Evolutionary conservation across 2,888 invertebrate genomes (phyloP).

Genomic region (Lepidonotus clava): DNA sequence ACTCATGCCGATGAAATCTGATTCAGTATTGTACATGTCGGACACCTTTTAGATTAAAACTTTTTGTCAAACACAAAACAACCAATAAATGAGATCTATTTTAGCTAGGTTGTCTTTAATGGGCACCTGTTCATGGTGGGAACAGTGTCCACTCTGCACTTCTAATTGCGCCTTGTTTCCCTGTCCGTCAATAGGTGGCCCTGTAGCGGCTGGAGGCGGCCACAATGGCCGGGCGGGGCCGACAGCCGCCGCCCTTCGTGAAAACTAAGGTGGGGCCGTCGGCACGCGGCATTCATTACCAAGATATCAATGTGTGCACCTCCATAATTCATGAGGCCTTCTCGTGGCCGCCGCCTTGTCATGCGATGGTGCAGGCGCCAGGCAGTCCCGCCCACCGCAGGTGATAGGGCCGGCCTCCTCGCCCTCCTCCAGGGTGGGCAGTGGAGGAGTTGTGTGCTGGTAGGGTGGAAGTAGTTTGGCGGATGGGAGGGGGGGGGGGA

Average conservation of each 20-base stretch:
- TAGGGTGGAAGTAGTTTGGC: too few relatives aligned
- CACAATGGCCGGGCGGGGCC: too few relatives aligned
- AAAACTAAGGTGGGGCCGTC: neutral
- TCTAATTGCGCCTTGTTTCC: neutral
- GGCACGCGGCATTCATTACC: conserved; percentile 23
- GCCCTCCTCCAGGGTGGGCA: neutral
- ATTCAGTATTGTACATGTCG: too few relatives aligned
- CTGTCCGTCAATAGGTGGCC: neutral
- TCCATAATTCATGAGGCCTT: conserved; percentile 28
- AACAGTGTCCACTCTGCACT: neutral
- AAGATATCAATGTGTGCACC: conserved; percentile 20
- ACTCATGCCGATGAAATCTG: too few relatives aligned
- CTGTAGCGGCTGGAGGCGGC: neutral
- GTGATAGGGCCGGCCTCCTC: neutral
- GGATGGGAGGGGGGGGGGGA: too few relatives aligned
- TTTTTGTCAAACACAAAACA: too few relatives aligned
- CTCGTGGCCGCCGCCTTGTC: neutral
- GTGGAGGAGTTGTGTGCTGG: too few relatives aligned
- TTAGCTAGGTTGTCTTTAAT: too few relatives aligned
- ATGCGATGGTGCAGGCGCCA: conserved; percentile 20
- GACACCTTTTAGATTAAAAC: too few relatives aligned
- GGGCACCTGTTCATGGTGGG: too few relatives aligned
- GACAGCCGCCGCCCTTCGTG: neutral
- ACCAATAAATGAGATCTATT: too few relatives aligned
- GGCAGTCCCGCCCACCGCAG: conserved; percentile 4